A percentile compares a stretch with the other conserved stretches of the same genome.
phyloP scores from a whole-genome alignment of 2,797 vertebrate species.

The Sebastes hopkinsi region DNA sequence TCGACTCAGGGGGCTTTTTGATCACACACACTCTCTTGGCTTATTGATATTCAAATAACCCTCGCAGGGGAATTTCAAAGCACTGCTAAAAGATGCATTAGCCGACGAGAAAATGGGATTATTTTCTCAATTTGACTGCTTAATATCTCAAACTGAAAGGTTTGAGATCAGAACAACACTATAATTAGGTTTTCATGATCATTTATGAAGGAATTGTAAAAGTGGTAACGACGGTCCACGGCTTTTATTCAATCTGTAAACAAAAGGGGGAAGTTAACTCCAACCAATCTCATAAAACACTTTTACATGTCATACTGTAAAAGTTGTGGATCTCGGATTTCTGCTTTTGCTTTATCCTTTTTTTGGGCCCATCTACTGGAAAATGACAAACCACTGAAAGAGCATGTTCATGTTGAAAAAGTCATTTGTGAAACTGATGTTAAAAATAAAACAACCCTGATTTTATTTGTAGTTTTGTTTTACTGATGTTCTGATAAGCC shows the following conservation, averaged over 20 bases:
- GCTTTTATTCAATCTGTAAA: constrained; percentile 14
- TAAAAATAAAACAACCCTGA: not conserved
- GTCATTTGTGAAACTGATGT: not conserved
- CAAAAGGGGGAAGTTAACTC: not conserved
- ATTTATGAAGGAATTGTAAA: constrained; percentile 7
- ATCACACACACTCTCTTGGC: constrained; percentile 48
- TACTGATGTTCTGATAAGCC: not conserved
- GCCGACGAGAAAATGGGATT: constrained; percentile 47
- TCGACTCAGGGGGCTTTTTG: constrained; percentile 58
- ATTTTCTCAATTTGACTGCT: constrained; percentile 42
- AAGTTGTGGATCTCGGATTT: not conserved
- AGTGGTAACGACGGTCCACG: not conserved
- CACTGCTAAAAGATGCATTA: constrained; percentile 59
- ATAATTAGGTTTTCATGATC: constrained; percentile 37
- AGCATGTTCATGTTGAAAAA: not conserved
- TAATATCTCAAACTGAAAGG: constrained; percentile 35
- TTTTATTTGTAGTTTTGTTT: not conserved
- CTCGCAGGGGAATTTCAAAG: constrained; percentile 51
- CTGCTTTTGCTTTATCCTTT: not conserved
- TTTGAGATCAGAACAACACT: constrained; percentile 32
- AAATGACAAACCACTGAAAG: not conserved
- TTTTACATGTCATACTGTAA: not conserved
- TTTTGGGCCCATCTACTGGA: not conserved
- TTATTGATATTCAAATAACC: constrained; percentile 72
- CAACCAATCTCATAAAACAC: not conserved